These are phyloP conservation scores for Peribatodes rhomboidaria DNA, from an alignment of 2,888 invertebrate genomes.

Conservation along the genomic window DNA sequence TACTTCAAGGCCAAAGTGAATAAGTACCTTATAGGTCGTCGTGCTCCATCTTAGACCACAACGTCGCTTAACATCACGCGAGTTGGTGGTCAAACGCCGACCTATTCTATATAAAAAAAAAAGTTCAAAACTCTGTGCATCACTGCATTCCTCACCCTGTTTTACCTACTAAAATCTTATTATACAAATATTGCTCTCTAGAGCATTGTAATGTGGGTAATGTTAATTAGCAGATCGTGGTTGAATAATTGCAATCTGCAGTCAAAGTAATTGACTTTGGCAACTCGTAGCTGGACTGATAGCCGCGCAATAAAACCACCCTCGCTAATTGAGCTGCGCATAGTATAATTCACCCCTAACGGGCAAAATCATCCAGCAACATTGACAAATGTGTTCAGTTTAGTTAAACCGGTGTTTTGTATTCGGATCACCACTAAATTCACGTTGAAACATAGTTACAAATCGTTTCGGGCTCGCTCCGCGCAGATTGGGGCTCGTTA, in stretches of 20 bases:
- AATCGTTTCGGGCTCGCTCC: slow-evolving; percentile 37
- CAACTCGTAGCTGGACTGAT: not conserved
- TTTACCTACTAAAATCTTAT: too few species aligned
- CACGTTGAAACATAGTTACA: slow-evolving; percentile 38
- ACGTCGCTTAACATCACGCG: too few species aligned
- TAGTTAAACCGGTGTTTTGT: slow-evolving; percentile 38
- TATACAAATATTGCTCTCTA: too few species aligned
- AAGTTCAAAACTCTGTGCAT: too few species aligned
- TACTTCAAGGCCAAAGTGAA: too few species aligned
- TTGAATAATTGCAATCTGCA: not conserved
- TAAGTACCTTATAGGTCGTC: too few species aligned
- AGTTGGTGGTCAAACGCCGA: too few species aligned
- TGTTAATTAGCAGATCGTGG: too few species aligned
- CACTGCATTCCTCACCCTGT: too few species aligned
- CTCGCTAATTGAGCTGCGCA: slow-evolving; percentile 13
- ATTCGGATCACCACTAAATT: slow-evolving; percentile 39
- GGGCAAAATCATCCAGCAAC: slow-evolving; percentile 22
- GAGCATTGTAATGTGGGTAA: too few species aligned
- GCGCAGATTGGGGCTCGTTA: slow-evolving; percentile 30
- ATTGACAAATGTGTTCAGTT: slow-evolving; percentile 39
- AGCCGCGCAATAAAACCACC: slow-evolving; percentile 10
- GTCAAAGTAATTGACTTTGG: not conserved
- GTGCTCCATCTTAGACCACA: too few species aligned
- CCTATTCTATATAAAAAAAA: too few species aligned
- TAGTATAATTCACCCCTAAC: slow-evolving; percentile 11